Evolutionary conservation across 2,797 vertebrate species (phyloP), one percentile per base, ranked within the genome.

Genomic region (Cyprinella venusta): DNA sequence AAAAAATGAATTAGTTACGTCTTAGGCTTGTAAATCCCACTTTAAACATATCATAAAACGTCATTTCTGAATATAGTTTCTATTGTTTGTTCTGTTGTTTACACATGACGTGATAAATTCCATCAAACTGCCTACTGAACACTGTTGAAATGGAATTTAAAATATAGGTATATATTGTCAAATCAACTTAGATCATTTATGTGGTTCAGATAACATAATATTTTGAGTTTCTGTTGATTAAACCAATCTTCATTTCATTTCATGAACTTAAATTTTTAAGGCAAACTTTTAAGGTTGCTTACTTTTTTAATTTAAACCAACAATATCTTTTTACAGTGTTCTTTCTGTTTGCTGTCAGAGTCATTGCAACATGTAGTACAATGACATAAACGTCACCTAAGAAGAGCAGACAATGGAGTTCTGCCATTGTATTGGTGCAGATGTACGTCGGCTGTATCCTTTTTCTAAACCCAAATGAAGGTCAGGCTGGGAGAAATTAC

Each of bases 1-100:
- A 24, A 68, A 68, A 54, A 26, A 40, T 40, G 9, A 24, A 40
- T 24, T 56, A 8, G 2, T 65, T 12, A 68, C 1, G 9, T 52
- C 30, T 65, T 54, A 26, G 3, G 13, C 19, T 72, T 63, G 19
- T 72, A n/a, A 81, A 72, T 63, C 79, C 54, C 24, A 6, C 24
- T 45, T 19, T 6, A 80, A 72, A 36, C 26, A 45, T 33, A 42
- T 81, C 21, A 72, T 71, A 45, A 59, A 77, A 21, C 6, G 16
- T 42, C 18, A 71, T 80, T 45, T 61, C 56, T 63, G 69, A 81
- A 50, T 24, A 81, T 45, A 71, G 38, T 56, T 71, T 71, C 16
- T 33, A 0, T 80, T 21, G 2, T 80, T 59, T 42, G n/a, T 15
- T 30, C 63, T 18, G 16, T 24, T 26, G 6, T 42, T 79, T 56